Conservation (phyloP, 2,113 vertebrate genomes). For the Leuciscus idus region DNA sequence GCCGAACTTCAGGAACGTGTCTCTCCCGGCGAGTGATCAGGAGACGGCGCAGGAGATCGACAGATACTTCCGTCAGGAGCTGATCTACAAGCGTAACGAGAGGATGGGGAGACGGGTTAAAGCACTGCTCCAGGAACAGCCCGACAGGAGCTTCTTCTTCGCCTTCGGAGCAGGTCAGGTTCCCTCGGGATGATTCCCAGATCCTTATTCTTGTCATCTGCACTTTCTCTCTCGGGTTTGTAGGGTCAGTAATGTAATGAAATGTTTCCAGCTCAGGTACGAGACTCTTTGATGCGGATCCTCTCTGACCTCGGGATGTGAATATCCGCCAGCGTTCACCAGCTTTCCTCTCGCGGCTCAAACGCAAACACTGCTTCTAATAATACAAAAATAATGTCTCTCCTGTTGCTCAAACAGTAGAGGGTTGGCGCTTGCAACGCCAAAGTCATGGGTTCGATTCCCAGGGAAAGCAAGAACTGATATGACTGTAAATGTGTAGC, state of each 20-base stretch:
- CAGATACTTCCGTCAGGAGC: constrained; percentile 85
- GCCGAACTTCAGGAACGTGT: constrained; percentile 86
- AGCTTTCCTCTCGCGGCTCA: neutral
- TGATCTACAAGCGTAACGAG: constrained; percentile 88
- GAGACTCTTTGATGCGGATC: neutral
- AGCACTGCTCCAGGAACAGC: constrained; percentile 81
- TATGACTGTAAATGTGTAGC: too few species aligned
- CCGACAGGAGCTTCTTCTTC: constrained; percentile 89
- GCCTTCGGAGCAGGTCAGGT: constrained; percentile 89
- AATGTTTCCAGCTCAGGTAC: neutral
- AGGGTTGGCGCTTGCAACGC: too few species aligned
- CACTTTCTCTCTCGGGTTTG: neutral
- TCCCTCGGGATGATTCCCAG: neutral
- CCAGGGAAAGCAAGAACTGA: too few species aligned
- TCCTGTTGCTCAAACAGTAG: too few species aligned
- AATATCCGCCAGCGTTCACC: neutral
- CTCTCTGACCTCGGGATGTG: neutral
- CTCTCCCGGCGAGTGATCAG: constrained; percentile 79
- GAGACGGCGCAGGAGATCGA: constrained; percentile 88
- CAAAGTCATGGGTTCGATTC: too few species aligned
- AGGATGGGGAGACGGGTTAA: constrained; percentile 84
- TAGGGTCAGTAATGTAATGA: neutral
- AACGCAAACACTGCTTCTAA: neutral
- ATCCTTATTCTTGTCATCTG: neutral
- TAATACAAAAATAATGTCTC: neutral